A percentile compares a stretch with the other conserved stretches of the same genome.
phyloP scores from a whole-genome alignment of 2,888 invertebrate species.

The Steinernema hermaphroditum region DNA sequence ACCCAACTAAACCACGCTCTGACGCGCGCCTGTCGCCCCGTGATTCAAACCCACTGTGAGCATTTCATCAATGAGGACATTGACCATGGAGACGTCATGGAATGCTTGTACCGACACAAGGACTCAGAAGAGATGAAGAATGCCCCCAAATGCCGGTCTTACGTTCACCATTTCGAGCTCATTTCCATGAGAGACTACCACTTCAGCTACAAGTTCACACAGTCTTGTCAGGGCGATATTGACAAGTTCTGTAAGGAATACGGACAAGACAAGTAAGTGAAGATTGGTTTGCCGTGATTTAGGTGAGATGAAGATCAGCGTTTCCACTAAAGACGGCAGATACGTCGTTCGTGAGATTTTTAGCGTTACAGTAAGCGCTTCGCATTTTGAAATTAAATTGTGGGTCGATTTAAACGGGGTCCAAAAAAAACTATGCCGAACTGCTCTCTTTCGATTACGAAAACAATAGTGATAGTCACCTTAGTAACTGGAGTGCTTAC shows the following conservation, averaged over 20 bases:
- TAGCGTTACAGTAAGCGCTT: too few species aligned
- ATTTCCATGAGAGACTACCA: slow-evolving; percentile 88
- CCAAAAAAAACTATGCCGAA: too few species aligned
- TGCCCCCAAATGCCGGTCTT: slow-evolving; percentile 82
- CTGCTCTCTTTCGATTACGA: too few species aligned
- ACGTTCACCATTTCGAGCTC: slow-evolving; percentile 94
- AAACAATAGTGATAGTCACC: too few species aligned
- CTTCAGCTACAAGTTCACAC: slow-evolving; percentile 90
- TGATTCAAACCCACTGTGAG: slow-evolving; percentile 78
- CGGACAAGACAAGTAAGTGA: slow-evolving; percentile 60
- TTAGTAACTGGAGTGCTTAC: too few species aligned
- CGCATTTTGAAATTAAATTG: too few species aligned
- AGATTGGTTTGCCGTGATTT: background rate
- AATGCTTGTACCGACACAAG: slow-evolving; percentile 88
- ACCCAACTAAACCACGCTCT: slow-evolving; percentile 87
- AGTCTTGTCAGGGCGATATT: slow-evolving; percentile 78
- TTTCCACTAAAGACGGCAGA: too few species aligned
- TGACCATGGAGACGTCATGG: slow-evolving; percentile 83
- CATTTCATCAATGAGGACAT: slow-evolving; percentile 70
- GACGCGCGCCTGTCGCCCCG: slow-evolving; percentile 78
- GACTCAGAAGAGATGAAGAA: slow-evolving; percentile 77
- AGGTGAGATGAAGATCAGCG: background rate
- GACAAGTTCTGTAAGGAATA: slow-evolving; percentile 71
- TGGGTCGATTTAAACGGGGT: too few species aligned
- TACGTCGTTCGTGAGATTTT: too few species aligned